Percentiles rank a stretch among this genome's conserved stretches.
phyloP scores from a whole-genome alignment of 2,797 vertebrate species.

The Clarias pachynema region DNA sequence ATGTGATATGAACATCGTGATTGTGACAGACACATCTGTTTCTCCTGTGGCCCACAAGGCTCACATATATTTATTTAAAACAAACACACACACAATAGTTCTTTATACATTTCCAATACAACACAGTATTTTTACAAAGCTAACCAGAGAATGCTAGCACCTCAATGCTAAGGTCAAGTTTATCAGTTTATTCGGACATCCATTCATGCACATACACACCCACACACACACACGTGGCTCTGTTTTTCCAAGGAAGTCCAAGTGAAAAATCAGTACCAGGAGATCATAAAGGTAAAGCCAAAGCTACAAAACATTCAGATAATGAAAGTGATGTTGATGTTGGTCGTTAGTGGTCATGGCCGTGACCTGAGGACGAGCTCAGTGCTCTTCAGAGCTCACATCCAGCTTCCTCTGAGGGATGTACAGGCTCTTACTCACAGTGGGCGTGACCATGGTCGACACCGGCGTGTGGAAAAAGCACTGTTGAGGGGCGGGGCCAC shows the following conservation, averaged over 20 bases:
- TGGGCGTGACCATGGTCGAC: conserved; percentile 64
- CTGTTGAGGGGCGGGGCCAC: conserved; percentile 75
- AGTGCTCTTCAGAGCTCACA: conserved; percentile 77
- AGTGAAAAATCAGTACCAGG: conserved; percentile 16
- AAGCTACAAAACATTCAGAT: conserved; percentile 28
- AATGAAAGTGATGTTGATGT: background rate
- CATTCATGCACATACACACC: background rate
- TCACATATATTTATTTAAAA: conserved; percentile 14
- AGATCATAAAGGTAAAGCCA: conserved; percentile 31
- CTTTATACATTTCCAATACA: background rate
- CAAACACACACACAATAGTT: background rate
- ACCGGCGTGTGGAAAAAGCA: conserved; percentile 87
- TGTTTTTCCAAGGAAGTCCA: background rate
- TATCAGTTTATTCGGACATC: background rate
- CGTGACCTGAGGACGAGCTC: conserved; percentile 6
- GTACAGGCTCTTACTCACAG: conserved; percentile 73
- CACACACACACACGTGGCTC: background rate
- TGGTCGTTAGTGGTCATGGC: conserved; percentile 9
- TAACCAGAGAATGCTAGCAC: background rate
- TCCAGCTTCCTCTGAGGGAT: conserved; percentile 90
- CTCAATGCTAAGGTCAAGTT: conserved; percentile 13
- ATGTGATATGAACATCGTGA: background rate
- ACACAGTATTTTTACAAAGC: conserved; percentile 4
- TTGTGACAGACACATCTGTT: background rate
- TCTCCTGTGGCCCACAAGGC: background rate